Percentiles rank a stretch among this genome's conserved stretches.
Conservation (phyloP, 2,113 vertebrate species). For the Peucedramus taeniatus region DNA sequence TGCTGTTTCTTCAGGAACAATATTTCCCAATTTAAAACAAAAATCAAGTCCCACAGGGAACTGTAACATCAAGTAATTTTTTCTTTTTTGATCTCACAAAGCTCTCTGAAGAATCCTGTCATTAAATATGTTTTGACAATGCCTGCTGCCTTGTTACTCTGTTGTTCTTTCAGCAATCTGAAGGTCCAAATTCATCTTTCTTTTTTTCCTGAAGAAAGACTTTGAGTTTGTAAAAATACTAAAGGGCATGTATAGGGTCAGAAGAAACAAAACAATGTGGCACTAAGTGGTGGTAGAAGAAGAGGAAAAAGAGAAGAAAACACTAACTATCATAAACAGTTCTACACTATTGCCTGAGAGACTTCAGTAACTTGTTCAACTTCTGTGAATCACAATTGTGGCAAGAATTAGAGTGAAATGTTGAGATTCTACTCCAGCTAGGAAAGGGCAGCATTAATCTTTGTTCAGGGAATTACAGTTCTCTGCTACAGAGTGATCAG, state of each 20-base stretch:
- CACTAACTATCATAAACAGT: background rate
- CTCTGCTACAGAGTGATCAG: background rate
- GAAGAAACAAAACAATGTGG: background rate
- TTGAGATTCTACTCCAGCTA: background rate
- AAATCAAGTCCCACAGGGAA: background rate
- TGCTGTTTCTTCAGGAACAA: background rate
- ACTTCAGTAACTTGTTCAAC: background rate
- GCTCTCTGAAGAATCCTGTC: background rate
- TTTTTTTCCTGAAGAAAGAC: background rate
- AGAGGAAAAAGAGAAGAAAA: background rate
- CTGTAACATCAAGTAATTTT: background rate
- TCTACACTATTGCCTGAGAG: background rate
- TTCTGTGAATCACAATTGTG: background rate
- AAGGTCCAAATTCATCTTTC: background rate
- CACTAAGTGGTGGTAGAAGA: background rate
- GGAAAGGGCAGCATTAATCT: background rate
- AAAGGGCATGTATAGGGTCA: background rate
- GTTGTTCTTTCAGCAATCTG: background rate
- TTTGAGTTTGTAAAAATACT: background rate
- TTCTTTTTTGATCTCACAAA: background rate
- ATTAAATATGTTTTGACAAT: background rate
- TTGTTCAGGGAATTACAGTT: background rate
- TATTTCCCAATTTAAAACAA: conserved; percentile 5
- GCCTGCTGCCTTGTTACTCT: background rate
- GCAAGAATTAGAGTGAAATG: background rate